Evolutionary conservation across 2,113 vertebrate genomes (phyloP).

Genomic region (Calypte anna): DNA sequence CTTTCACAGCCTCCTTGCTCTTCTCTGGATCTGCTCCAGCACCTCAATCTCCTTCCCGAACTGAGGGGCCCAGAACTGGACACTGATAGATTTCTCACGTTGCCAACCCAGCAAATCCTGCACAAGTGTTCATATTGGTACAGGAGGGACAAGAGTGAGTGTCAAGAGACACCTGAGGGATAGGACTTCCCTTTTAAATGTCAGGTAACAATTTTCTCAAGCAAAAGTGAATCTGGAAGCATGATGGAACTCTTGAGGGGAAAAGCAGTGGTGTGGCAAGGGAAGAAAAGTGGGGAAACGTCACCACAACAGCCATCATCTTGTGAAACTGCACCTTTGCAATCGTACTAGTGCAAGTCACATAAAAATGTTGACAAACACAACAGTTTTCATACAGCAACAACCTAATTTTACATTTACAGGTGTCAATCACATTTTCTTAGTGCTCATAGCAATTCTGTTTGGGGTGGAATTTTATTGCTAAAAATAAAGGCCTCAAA

Average conservation of each 20-base stretch:
- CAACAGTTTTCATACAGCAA: not conserved
- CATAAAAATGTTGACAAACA: not conserved
- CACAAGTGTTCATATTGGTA: not conserved
- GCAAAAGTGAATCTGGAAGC: not conserved
- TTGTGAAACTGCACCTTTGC: not conserved
- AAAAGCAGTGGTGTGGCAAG: not conserved
- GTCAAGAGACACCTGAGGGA: accelerated
- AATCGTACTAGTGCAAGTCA: not conserved
- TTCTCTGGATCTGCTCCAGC: no score
- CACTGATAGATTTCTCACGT: not conserved
- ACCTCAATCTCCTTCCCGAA: no score
- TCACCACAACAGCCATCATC: not conserved
- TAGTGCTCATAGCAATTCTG: not conserved
- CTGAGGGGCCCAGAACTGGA: no score
- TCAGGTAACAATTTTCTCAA: not conserved
- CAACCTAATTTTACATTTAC: not conserved
- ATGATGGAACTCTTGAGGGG: not conserved
- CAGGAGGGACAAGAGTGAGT: not conserved
- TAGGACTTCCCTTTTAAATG: not conserved
- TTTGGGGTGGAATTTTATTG: not conserved
- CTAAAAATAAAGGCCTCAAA: not conserved
- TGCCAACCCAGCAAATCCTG: not conserved
- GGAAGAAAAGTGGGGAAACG: not conserved
- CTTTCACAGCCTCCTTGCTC: no score
- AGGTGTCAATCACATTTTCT: not conserved